Base-by-base conservation (phyloP, 23 tunicate genomes). In the Ascidia mentula region DNA sequence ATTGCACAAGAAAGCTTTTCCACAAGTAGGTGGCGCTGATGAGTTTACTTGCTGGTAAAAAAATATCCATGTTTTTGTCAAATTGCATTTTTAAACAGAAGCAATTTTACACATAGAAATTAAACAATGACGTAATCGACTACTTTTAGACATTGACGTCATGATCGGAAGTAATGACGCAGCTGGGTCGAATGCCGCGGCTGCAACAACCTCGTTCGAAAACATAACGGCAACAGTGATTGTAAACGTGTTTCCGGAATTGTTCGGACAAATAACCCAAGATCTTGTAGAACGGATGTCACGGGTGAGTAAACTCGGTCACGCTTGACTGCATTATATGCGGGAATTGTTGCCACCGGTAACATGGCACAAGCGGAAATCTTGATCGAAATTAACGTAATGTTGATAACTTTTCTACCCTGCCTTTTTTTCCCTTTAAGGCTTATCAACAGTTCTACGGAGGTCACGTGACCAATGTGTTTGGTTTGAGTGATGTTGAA, bases 221-320 rank as follows among this genome's bases (percentile, higher is more conserved):
- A 75, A 40, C 69, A 28, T 87, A 38, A 87, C 92, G 17, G 38
- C n/a, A 8, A 28, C 75, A 22, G 74, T 87, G 40, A 18, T 87
- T 0, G 59, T 46, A 33, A 45, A 77, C 30, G 40, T 87, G 26
- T 87, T 87, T 76, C 79, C 92, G 24, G 77, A 87, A 82, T 3
- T 71, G 53, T 76, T 76, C 40, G 82, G 59, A 38, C 65, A 45
- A 32, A 53, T 81, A 53, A 76, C 45, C 37, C 17, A 32, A 32
- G 73, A 82, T 18, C 46, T 40, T 38, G 59, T 87, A n/a, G 77
- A 69, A 20, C 30, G 42, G 28, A 87, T 87, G 92, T 30, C 46
- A 9, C n/a, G 80, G 75, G 90, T 86, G 32, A 28, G 80, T 83
- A 12, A 18, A 38, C 37, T 30, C 28, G 7, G 53, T 36, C 13